Conservation (phyloP, 2,113 vertebrate species). For the Phaethon lepturus region DNA sequence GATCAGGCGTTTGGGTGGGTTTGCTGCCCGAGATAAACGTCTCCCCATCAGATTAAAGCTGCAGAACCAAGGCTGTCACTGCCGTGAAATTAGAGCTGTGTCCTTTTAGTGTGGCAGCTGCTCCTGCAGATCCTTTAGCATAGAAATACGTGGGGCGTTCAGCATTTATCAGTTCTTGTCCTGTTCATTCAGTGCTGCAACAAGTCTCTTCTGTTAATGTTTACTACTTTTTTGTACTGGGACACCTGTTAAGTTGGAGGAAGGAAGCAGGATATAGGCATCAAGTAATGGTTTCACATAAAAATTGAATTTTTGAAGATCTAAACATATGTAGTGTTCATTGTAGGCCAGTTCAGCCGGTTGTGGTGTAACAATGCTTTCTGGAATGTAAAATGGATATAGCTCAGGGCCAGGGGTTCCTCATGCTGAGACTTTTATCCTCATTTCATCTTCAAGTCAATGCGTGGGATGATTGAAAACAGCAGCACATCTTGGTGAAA, state of each 20-base stretch:
- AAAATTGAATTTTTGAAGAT: background rate
- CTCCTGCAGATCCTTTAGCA: background rate
- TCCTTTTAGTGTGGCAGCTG: background rate
- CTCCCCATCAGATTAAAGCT: background rate
- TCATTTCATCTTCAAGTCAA: background rate
- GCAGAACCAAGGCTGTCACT: background rate
- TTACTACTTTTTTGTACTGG: background rate
- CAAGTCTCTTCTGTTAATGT: background rate
- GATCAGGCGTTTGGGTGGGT: background rate
- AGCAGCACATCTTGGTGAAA: background rate
- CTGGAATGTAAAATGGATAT: background rate
- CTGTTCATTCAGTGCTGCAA: background rate
- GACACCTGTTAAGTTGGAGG: background rate
- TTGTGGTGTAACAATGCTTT: background rate
- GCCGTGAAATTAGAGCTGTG: background rate
- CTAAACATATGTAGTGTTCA: background rate
- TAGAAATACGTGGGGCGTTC: accelerated
- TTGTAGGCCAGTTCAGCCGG: background rate
- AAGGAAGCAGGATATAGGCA: background rate
- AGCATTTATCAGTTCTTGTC: background rate
- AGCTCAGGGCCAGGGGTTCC: background rate
- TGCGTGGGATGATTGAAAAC: background rate
- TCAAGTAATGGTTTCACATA: background rate
- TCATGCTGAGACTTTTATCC: background rate
- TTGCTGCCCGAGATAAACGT: background rate